These are phyloP conservation scores for Lysandra bellargus DNA, from an alignment of 2,888 invertebrate species.

Conservation along the genomic window DNA sequence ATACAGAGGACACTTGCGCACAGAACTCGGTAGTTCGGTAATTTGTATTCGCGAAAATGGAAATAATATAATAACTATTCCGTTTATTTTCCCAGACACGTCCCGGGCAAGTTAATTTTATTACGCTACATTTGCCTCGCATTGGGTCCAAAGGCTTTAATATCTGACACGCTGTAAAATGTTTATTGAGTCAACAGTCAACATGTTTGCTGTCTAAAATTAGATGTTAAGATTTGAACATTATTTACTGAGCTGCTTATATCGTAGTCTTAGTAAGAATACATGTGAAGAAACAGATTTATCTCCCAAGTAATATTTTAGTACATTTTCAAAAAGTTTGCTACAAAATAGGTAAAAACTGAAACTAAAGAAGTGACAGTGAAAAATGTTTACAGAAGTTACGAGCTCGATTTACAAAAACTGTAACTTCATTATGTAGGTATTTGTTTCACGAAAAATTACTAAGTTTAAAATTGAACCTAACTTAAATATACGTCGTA, in stretches of 20 bases:
- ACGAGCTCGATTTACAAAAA: too few relatives aligned
- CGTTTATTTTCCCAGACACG: constrained; percentile 42
- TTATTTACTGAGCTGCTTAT: neutral
- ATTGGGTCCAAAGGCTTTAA: constrained; percentile 36
- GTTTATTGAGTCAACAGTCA: neutral
- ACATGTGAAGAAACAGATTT: too few relatives aligned
- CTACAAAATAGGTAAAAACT: too few relatives aligned
- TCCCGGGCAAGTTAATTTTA: constrained; percentile 41
- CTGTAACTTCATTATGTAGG: too few relatives aligned
- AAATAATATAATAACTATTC: constrained; percentile 44
- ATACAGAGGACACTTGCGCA: constrained; percentile 36
- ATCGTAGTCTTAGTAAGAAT: too few relatives aligned
- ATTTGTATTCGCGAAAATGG: constrained; percentile 42
- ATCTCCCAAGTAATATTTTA: too few relatives aligned
- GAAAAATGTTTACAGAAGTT: too few relatives aligned
- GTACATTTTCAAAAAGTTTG: too few relatives aligned
- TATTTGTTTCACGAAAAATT: too few relatives aligned
- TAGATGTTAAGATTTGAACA: neutral
- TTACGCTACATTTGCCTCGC: constrained; percentile 39
- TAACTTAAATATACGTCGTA: too few relatives aligned
- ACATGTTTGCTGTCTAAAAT: neutral
- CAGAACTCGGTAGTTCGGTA: constrained; percentile 36
- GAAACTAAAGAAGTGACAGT: too few relatives aligned
- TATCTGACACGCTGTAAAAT: constrained; percentile 27
- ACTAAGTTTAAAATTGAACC: too few relatives aligned